Base-by-base conservation (phyloP, 2,888 invertebrate species). In the Candidula unifasciata region DNA sequence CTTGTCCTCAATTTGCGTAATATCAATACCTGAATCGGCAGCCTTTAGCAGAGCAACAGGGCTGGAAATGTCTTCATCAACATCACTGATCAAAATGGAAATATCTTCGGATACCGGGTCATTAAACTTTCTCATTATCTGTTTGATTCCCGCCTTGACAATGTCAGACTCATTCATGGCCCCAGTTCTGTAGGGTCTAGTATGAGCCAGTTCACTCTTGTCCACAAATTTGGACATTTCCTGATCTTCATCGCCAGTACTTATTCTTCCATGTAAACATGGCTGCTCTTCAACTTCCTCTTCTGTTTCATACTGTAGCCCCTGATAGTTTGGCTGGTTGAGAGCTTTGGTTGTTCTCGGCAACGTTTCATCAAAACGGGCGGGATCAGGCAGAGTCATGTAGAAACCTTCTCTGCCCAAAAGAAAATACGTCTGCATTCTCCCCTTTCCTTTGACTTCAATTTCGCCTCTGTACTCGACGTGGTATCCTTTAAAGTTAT, bases 341-440 rank as follows among this genome's bases (percentile, higher is more conserved):
- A 3, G 44, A 13, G 68, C 57, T 27, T 35, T 60, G 10, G 35
- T 78, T 21, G 37, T n/a, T 24, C 78, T 82, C 21, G 78, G 74
- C 37, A 30, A 71, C 44, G 83, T 71, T 44, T 86, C 84, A n/a
- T n/a, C 73, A 57, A 80, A 82, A 60, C 88, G 87, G 27, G 78
- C 86, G 18, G 71, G 81, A 37, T 87, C 84, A 10, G 91, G 91
- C 33, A 91, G 85, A 60, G 88, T 87, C 81, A 89, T 89, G 80
- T 88, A 85, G 80, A 90, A 90, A 13, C 90, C 91, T 60, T 90
- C 90, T 44, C 88, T 89, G 13, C 92, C 91, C 16, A 87, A 83
- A 35, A 98, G 95, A 93, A 97, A 97, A 93, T 97, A 97, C 0
- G 97, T 97, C 21, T 97, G 97, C 97, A 97, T 97, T 91, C 97